Evolutionary conservation across 53 echinoderm and acorn worm species (phyloP), one percentile per base, ranked within the genome.

Genomic region (Zoroaster sp.): DNA sequence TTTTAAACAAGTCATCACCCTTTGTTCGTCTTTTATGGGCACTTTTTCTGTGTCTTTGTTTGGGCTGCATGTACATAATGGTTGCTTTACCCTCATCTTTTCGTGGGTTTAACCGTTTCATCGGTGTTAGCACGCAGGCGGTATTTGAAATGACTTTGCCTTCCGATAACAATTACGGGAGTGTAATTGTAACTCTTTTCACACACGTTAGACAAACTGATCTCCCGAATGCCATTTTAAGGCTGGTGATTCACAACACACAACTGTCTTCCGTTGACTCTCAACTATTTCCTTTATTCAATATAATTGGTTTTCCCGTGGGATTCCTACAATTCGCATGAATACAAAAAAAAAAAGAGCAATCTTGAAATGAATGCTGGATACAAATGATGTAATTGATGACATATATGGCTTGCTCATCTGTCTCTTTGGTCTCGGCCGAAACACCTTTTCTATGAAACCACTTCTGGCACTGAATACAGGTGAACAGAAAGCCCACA

Each of bases 381-480:
- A 83, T 66, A 85, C 51, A 71, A 51, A 69, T 71, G 39, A 40
- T 66, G 66, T 40, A 32, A 80, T 66, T 43, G 35, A 21, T 35
- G 70, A 25, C 49, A 35, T 85, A 70, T 85, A 81, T 71, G 28
- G 45, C 38, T 23, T 21, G n/a, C n/a, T 37, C 36, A 59, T 35
- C 54, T 11, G n/a, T n/a, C 6, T 18, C 77, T 44, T 35, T 69
- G 45, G 69, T 69, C 70, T 35, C 52, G 7, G 67, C 45, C 35
- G 35, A 71, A 44, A 71, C 85, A 70, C 70, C 85, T 85, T 38
- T 79, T 76, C 40, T 67, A 69, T 69, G 63, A 59, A 59, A 59
- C 21, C 63, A 59, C 63, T 28, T n/a, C 21, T 21, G 45, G 28
- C 7, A 17, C 52, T 20, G 51, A 49, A 20, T 32, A 49, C 52